These are phyloP conservation scores for Lerista edwardsae DNA, from an alignment of 2,797 vertebrate species.

Conservation along the genomic window DNA sequence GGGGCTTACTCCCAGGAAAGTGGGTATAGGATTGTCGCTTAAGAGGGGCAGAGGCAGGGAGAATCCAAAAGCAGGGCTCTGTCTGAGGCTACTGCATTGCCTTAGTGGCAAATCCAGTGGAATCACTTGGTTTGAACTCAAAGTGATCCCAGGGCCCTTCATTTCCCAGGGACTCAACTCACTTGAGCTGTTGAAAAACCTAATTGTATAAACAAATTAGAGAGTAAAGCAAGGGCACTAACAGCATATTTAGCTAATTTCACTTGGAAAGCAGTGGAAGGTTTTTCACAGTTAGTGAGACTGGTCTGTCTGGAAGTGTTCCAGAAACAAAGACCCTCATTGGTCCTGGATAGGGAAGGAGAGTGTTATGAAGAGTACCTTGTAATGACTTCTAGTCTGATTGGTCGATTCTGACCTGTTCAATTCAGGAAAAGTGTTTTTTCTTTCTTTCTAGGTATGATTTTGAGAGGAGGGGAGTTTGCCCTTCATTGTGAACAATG, in stretches of 20 bases:
- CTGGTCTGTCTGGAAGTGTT: not conserved
- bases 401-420: not conserved
- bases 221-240: not conserved
- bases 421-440: not conserved
- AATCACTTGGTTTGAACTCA: not conserved
- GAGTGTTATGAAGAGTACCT: not conserved
- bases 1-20: no score
- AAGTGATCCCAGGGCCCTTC: not conserved
- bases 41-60: not conserved
- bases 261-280: not conserved
- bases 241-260: constrained; percentile 11
- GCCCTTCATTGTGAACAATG: not conserved
- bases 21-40: no score
- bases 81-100: no score
- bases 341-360: not conserved
- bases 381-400: not conserved
- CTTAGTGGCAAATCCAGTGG: not conserved
- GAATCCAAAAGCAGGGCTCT: not conserved
- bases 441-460: not conserved
- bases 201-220: constrained; percentile 31
- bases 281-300: not conserved
- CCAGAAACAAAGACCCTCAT: not conserved
- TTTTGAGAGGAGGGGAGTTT: not conserved
- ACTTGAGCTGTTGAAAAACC: not conserved
- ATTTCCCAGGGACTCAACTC: not conserved